Conservation (phyloP, 2,113 vertebrate species). For the Bujurquina vittata region DNA sequence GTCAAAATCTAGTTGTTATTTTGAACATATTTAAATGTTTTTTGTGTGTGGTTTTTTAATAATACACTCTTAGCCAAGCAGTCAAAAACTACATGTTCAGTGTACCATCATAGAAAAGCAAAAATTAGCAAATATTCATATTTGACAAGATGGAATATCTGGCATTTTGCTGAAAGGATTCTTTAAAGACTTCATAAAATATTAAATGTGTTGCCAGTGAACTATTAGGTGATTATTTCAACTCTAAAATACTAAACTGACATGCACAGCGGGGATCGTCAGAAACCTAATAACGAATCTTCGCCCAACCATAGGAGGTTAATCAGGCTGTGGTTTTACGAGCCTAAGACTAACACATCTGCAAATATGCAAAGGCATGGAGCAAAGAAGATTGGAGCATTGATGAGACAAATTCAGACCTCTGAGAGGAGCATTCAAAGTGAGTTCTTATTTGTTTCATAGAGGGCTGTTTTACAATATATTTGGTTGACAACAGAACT, state of each 20-base stretch:
- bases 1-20: not conserved
- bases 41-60: not conserved
- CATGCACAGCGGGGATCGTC: not conserved
- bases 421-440: not conserved
- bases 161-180: not conserved
- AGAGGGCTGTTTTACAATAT: not conserved
- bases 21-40: not conserved
- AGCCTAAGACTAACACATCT: not conserved
- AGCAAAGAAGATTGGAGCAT: not conserved
- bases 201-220: not conserved
- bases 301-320: not conserved
- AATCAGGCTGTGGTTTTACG: not conserved
- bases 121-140: not conserved
- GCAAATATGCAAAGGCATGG: not conserved
- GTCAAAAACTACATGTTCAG: not conserved
- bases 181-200: not conserved
- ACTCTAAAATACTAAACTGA: not conserved
- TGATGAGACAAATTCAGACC: not conserved
- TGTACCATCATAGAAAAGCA: not conserved
- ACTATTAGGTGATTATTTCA: not conserved
- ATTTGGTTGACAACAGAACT: not conserved
- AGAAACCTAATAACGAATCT: not conserved
- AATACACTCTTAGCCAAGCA: not conserved
- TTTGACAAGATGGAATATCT: not conserved
- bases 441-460: not conserved